phyloP scores from a whole-genome alignment of 2,888 invertebrate species.

The Hipparchia sbordonii region DNA sequence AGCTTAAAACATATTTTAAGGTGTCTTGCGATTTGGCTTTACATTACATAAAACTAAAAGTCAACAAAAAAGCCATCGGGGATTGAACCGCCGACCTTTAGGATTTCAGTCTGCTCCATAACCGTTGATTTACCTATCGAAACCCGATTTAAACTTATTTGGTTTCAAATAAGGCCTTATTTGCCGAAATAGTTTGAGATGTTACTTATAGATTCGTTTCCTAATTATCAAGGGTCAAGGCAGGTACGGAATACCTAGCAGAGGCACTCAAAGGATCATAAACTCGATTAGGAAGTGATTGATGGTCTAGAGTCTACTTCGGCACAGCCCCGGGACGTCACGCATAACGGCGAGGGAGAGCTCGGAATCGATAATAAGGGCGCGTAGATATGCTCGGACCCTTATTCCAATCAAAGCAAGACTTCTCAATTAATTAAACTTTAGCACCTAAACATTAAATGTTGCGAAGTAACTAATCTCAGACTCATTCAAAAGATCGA shows the following conservation, averaged over 20 bases:
- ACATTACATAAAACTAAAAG: too few species aligned
- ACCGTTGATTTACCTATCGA: too few species aligned
- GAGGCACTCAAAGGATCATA: constrained; percentile 58
- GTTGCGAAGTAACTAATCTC: too few species aligned
- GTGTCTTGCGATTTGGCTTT: too few species aligned
- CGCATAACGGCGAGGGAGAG: constrained; percentile 31
- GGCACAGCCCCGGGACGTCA: constrained; percentile 44
- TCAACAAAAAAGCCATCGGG: too few species aligned
- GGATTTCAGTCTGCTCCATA: too few species aligned
- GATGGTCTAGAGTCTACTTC: constrained; percentile 49
- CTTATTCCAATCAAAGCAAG: not conserved
- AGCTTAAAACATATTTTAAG: too few species aligned
- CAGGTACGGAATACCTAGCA: constrained; percentile 40
- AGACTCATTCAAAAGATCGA: too few species aligned
- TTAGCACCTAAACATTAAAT: not conserved
- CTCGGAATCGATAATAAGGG: constrained; percentile 30
- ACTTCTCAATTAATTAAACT: not conserved
- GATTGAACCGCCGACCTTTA: too few species aligned
- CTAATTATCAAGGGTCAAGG: constrained; percentile 35
- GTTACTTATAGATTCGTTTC: not conserved
- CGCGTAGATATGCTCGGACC: constrained; percentile 25
- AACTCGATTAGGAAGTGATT: constrained; percentile 73
- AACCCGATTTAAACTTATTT: too few species aligned
- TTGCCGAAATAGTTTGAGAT: not conserved
- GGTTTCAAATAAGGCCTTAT: not conserved